Evolutionary conservation across 1,140 invertebrate species (phyloP), one percentile per base, ranked within the genome.

Genomic region (Drosophila bocki): DNA sequence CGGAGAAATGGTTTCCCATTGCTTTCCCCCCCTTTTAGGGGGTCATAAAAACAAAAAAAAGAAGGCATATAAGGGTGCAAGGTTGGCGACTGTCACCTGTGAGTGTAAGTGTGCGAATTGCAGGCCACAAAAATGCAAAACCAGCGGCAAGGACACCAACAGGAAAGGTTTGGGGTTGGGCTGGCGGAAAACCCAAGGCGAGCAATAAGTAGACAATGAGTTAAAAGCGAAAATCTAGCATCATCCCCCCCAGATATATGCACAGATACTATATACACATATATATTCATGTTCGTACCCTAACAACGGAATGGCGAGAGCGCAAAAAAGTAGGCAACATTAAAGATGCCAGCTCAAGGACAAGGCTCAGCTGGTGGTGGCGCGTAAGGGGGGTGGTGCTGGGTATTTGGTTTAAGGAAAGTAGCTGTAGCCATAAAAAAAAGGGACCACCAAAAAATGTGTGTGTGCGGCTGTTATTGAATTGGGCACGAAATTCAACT

Each of bases 131-230:
- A 75, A 87, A 79, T 75, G 79, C 83, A 79, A 61, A 85, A 72
- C 44, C 60, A 72, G 76, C 81, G 82, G 82, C 83, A 86, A 86
- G 80, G 84, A 75, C 75, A 79, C 68, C 37, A 32, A 11, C 32
- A 59, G 53, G 35, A 15, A 39, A 39, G 26, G 26, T 6, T 29
- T 22, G 35, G 53, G 53, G 53, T 26, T 48, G 33, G 33, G 59
- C 33, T 12, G 2, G 50, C 45, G 57, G 56, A 35, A 41, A 63
- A 54, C 29, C 54, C 65, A 67, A 75, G 78, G 78, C 72, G 53
- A 77, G 80, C 79, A 48, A 79, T 87, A 86, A 82, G 83, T 72
- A 86, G 83, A 86, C 83, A 86, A 87, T 79, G 79, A 87, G 82
- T 81, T 77, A 78, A 86, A 76, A 76, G 82, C 78, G 69, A 78